Base-by-base conservation (phyloP, 1,140 invertebrate species). In the Lordiphosa clarofinis region DNA sequence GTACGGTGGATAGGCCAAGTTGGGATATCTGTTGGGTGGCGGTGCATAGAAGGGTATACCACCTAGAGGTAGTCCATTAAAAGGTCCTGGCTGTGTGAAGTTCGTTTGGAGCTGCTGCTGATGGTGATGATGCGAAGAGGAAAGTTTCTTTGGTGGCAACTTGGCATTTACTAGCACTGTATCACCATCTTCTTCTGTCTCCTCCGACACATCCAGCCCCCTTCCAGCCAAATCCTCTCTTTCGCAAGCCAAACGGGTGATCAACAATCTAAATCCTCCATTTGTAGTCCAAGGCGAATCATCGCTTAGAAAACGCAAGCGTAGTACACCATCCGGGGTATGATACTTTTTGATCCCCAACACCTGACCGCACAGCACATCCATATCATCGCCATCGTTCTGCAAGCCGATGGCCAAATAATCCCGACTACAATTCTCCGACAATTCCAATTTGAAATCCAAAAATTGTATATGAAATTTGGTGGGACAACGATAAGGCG, bases 391-490 rank as follows among this genome's bases (percentile, higher is more conserved):
- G n/a, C 73, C 74, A 15, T 74, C 67, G n/a, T 87, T 68, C 42
- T 88, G 65, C 52, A 88, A 39, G 0, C 87, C 87, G 42, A 88
- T 76, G 4, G 86, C 86, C 63, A 92, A 60, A 42, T 90, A 90
- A 74, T 92, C 91, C 9, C 88, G 82, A 5, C 64, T 68, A 78
- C 92, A 92, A 56, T 90, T 89, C 35, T 73, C 57, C 4, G 91
- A 90, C 0, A 84, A 56, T 56, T 88, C 81, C 19, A 92, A 55
- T 56, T 90, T 70, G 42, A 92, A 92, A 66, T 92, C 90, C 2
- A 91, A 62, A 63, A 92, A 92, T 53, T 91, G 90, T 10, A 92
- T 74, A 56, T 91, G 89, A 63, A 91, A 92, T 46, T 90, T 76
- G 33, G 89, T 90, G 9, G 91, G 88, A 47, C 92, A 92, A 4